Percentiles rank a stretch among this genome's conserved stretches.
These are phyloP conservation scores for Arenaria interpres DNA, from an alignment of 2,113 vertebrate genomes.

Conservation along the genomic window DNA sequence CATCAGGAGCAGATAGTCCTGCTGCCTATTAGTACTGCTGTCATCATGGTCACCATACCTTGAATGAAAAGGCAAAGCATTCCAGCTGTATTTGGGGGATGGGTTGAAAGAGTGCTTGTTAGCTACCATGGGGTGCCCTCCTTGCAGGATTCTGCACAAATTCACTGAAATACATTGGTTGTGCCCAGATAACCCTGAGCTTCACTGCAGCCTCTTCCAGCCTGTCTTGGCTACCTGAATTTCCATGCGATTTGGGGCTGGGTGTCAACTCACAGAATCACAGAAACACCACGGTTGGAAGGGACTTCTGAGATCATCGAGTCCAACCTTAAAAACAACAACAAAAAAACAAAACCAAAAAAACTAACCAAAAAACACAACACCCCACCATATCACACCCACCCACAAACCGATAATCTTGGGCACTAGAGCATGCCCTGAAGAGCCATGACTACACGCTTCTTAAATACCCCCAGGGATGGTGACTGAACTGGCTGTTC, in stretches of 20 bases:
- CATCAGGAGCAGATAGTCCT: background rate
- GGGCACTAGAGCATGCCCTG: too few relatives aligned
- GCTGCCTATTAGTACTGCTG: background rate
- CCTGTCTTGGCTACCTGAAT: background rate
- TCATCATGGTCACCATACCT: fast-evolving
- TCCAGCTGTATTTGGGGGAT: background rate
- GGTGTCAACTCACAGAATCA: background rate
- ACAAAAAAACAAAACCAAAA: too few relatives aligned
- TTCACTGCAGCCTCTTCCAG: background rate
- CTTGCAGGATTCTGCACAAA: background rate
- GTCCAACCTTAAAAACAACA: too few relatives aligned
- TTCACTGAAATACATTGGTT: background rate
- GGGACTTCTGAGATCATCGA: too few relatives aligned
- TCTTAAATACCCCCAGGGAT: too few relatives aligned
- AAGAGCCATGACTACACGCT: too few relatives aligned
- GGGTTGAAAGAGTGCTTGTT: background rate
- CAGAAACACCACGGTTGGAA: too few relatives aligned
- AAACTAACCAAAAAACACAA: too few relatives aligned
- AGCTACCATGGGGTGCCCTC: background rate
- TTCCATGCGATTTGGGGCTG: fast-evolving
- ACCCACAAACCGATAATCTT: too few relatives aligned
- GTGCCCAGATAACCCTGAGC: background rate
- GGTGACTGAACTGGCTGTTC: too few relatives aligned
- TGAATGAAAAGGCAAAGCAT: fast-evolving
- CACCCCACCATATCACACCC: too few relatives aligned